These are phyloP conservation scores for Aelia acuminata DNA, from an alignment of 2,888 invertebrate species.

Conservation along the genomic window DNA sequence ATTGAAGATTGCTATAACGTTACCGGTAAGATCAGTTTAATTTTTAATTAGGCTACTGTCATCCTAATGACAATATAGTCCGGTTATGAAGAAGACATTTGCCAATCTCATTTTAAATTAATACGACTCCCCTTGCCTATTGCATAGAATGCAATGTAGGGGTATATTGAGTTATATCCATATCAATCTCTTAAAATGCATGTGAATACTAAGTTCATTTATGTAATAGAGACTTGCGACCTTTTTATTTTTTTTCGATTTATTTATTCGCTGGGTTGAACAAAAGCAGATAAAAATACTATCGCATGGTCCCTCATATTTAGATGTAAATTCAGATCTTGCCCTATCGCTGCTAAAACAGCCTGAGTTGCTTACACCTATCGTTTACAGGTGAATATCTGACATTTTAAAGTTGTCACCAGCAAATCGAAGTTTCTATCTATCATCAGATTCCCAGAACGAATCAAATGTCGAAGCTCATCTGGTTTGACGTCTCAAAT, in stretches of 20 bases:
- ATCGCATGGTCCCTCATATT: neutral
- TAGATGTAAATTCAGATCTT: neutral
- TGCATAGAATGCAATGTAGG: too few relatives aligned
- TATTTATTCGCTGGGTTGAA: neutral
- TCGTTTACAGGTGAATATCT: neutral
- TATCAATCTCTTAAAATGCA: too few relatives aligned
- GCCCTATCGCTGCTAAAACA: neutral
- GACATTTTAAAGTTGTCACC: neutral
- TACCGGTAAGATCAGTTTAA: too few relatives aligned
- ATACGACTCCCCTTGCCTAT: too few relatives aligned
- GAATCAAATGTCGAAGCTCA: neutral
- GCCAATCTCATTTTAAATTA: too few relatives aligned
- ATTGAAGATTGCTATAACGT: too few relatives aligned
- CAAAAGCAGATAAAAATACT: neutral
- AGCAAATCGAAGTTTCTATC: neutral
- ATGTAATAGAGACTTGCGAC: neutral
- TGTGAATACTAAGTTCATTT: too few relatives aligned
- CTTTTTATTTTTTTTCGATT: neutral
- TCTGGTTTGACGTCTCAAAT: neutral
- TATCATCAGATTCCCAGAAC: neutral
- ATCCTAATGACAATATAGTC: too few relatives aligned
- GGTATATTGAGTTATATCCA: too few relatives aligned
- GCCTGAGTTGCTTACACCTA: neutral
- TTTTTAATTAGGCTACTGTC: too few relatives aligned
- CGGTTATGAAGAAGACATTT: too few relatives aligned